phyloP scores from a whole-genome alignment of 2,797 vertebrate species.

The Adelosebastes latens region DNA sequence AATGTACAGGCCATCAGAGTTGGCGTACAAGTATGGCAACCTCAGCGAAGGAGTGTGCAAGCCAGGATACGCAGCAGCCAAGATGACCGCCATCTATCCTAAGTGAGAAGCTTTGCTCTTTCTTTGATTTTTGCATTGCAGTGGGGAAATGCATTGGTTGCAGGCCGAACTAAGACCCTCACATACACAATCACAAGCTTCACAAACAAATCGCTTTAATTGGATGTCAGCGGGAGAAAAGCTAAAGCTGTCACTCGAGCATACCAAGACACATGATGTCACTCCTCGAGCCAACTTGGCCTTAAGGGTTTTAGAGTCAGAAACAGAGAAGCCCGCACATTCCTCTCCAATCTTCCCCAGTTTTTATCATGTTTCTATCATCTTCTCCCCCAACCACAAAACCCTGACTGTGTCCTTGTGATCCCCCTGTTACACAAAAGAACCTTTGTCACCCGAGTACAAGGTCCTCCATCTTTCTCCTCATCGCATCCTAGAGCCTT shows the following conservation, averaged over 20 bases:
- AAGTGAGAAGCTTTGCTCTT: slow-evolving; percentile 82
- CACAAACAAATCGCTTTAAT: slow-evolving; percentile 33
- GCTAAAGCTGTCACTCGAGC: slow-evolving; percentile 27
- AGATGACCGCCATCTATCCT: slow-evolving; percentile 94
- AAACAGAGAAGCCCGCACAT: slow-evolving; percentile 72
- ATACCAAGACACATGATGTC: slow-evolving; percentile 68
- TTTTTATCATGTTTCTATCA: slow-evolving; percentile 67
- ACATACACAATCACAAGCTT: slow-evolving; percentile 8
- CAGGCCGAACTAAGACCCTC: not conserved
- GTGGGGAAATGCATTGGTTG: not conserved
- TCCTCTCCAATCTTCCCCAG: slow-evolving; percentile 53
- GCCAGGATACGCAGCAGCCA: slow-evolving; percentile 90
- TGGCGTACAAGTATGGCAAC: slow-evolving; percentile 91
- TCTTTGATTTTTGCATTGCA: not conserved
- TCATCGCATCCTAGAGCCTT: slow-evolving; percentile 54
- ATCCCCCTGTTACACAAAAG: slow-evolving; percentile 64
- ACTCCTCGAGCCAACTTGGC: slow-evolving; percentile 51
- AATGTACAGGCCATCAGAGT: slow-evolving; percentile 85
- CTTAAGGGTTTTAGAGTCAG: slow-evolving; percentile 64
- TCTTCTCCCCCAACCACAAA: slow-evolving; percentile 60
- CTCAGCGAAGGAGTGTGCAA: slow-evolving; percentile 92
- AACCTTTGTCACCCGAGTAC: slow-evolving; percentile 62
- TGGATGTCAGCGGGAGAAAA: slow-evolving; percentile 35
- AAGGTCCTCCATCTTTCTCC: slow-evolving; percentile 61
- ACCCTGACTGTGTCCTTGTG: slow-evolving; percentile 68